Percentiles rank a stretch among this genome's conserved stretches.
phyloP scores from a whole-genome alignment of 2,888 invertebrate genomes.

The Penaeus monodon region DNA sequence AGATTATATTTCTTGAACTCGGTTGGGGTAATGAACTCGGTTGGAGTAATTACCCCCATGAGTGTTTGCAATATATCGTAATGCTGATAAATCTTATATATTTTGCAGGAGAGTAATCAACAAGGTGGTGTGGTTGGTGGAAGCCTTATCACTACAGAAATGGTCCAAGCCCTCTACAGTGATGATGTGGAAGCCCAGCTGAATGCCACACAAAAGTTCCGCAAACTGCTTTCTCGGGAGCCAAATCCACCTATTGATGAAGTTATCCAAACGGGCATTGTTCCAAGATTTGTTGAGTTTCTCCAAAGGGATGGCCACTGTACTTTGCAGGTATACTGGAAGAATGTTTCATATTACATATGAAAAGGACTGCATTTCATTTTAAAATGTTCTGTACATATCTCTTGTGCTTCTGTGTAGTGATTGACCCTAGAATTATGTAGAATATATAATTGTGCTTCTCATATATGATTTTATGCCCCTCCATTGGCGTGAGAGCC shows the following conservation, averaged over 20 bases:
- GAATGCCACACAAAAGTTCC: constrained; percentile 82
- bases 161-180: constrained; percentile 85
- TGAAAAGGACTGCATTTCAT: too few species aligned
- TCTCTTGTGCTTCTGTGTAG: too few species aligned
- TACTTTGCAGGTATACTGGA: constrained; percentile 63
- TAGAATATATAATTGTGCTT: too few species aligned
- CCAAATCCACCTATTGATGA: constrained; percentile 90
- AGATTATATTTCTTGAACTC: too few species aligned
- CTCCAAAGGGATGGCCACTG: constrained; percentile 75
- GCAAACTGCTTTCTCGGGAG: constrained; percentile 89
- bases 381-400: too few species aligned
- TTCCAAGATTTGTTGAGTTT: constrained; percentile 85
- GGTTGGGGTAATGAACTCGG: too few species aligned
- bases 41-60: not conserved
- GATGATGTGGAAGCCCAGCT: constrained; percentile 77
- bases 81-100: not conserved
- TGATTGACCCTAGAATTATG: too few species aligned
- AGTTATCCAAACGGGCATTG: constrained; percentile 86
- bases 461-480: too few species aligned
- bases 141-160: constrained; percentile 77
- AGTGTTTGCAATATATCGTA: not conserved
- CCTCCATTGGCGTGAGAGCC: too few species aligned
- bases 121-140: constrained; percentile 49
- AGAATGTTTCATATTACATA: too few species aligned
- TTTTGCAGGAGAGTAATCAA: constrained; percentile 52